Base-by-base conservation (phyloP, 1,140 invertebrate genomes). In the Meloidogyne hapla region DNA sequence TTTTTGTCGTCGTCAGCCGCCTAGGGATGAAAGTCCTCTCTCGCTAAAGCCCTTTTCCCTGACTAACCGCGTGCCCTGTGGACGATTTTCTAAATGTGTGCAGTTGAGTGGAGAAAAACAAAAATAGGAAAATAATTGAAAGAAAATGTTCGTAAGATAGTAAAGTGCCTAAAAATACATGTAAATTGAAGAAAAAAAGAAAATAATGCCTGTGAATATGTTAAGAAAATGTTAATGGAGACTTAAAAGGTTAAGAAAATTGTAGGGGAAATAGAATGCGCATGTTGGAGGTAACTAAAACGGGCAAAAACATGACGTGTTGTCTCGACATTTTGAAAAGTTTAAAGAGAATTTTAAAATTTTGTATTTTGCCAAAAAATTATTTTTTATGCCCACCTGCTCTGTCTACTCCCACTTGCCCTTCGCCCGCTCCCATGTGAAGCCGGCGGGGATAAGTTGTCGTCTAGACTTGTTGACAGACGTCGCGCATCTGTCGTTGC, bases 1-100 rank as follows among this genome's bases (percentile, higher is more conserved):
- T 56, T 56, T 56, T 56, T 56, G 48, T 56, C 48, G 48, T 56
- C 48, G 48, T 56, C 48, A 56, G 48, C 48, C 48, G 48, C 48
- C 48, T 56, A 56, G 48, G 48, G 48, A 56, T 56, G 48, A 56
- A 56, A 56, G 48, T 56, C 48, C 48, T 56, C 6, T 56, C 1
- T 56, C 18, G 48, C 48, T n/a, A 56, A 56, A 56, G 48, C 18
- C n/a, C n/a, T 48, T 56, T n/a, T 13, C 48, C 48, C 13, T 18
- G 4, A 48, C 45, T 21, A 48, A 56, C 48, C 48, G 48, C 48
- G 48, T 56, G 48, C 48, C 48, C n/a, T 56, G 48, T 56, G 48
- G 48, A 56, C 18, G 48, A 56, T 48, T 5, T 15, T 18, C 15
- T 33, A 48, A 18, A n/a, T 56, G 6, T 45, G 13, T 45, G 13